Evolutionary conservation across 2,797 vertebrate genomes (phyloP), one percentile per base, ranked within the genome.

Genomic region (Phrynocephalus forsythii): DNA sequence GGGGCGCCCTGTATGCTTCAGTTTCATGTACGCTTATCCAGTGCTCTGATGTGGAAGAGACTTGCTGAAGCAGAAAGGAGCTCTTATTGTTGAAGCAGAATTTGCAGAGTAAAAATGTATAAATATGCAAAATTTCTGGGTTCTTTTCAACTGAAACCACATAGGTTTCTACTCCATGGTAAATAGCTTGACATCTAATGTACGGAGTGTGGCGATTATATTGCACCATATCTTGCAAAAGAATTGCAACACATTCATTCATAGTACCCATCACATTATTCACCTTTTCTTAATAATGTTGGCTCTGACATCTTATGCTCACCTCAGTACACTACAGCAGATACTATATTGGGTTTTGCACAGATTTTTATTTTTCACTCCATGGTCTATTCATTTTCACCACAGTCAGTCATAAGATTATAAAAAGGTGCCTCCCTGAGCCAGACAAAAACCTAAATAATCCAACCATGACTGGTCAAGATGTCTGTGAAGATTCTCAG

Each of bases 211-310:
- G 60, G 16, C 48, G 89, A 81, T 75, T 86, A 85, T 4, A 68
- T 60, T 2, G 30, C 83, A 89, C 52, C 71, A n/a, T 24, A 88
- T 76, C 0, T 75, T 76, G 30, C 3, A n/a, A 63, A 79, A 33
- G 84, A 56, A 78, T 79, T 84, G 82, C 86, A 80, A 87, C 84
- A 73, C 84, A 82, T 69, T 80, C 72, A 72, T 84, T 78, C 3
- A 48, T 24, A 28, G 22, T 7, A 38, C 26, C 30, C 22, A 8
- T 48, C 28, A 3, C 28, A n/a, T 28, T 24, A n/a, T 44, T 77
- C 68, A 22, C 30, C 0, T 30, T 20, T 28, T 52, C 38, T 71
- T 44, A 0, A 0, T 44, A 50, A 75, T 79, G 22, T 86, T 28
- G 0, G 60, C 83, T 50, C 44, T 50, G 16, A 67, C 38, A 26